phyloP scores from a whole-genome alignment of 2,113 vertebrate species.

The Stegastes partitus region DNA sequence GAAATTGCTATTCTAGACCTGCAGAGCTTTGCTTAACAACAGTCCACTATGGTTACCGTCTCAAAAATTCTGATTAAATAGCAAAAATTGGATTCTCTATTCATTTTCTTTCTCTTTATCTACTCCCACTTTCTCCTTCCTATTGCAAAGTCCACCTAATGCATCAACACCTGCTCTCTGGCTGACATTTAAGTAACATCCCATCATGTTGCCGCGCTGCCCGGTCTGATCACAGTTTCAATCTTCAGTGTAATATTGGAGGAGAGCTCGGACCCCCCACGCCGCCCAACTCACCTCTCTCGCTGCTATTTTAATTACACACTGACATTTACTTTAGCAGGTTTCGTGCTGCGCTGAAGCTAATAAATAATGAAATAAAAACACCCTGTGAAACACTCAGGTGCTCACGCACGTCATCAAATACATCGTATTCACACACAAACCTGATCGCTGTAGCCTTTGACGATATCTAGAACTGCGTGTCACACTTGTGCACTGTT shows the following conservation, averaged over 20 bases:
- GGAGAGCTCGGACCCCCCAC: background rate
- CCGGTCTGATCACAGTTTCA: constrained; percentile 45
- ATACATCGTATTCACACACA: no score
- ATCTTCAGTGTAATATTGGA: constrained; percentile 7
- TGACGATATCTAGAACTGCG: no score
- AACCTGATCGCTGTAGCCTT: no score
- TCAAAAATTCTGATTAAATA: background rate
- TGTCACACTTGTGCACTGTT: no score
- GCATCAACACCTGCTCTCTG: constrained; percentile 29
- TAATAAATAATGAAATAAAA: background rate
- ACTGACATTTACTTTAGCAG: constrained; percentile 73
- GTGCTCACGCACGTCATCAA: background rate
- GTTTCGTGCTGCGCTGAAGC: constrained; percentile 46
- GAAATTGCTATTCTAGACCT: background rate
- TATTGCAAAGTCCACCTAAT: constrained; percentile 6
- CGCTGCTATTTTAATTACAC: constrained; percentile 71
- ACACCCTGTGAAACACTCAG: background rate
- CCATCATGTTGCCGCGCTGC: constrained; percentile 22
- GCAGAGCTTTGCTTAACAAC: constrained; percentile 1
- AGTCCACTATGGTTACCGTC: background rate
- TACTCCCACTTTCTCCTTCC: background rate
- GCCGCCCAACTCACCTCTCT: background rate
- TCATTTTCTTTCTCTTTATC: background rate
- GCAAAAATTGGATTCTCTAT: background rate
- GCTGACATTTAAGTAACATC: constrained; percentile 61